These are phyloP conservation scores for Myocastor coypus DNA, from an alignment of 2,113 vertebrate genomes.

Conservation along the genomic window DNA sequence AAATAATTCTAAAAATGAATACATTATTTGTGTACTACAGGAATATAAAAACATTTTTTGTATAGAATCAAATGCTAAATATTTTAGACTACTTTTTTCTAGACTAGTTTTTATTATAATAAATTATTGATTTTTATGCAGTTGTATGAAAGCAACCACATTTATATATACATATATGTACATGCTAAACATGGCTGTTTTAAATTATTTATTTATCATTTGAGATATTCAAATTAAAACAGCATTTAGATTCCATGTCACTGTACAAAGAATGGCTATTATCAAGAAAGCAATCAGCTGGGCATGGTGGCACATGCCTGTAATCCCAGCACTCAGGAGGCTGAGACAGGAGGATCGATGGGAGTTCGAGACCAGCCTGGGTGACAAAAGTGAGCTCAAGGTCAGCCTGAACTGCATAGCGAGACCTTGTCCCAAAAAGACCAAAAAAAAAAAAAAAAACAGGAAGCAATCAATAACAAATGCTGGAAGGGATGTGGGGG, in stretches of 20 bases:
- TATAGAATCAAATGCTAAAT: neutral
- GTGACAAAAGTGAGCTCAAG: too few relatives aligned
- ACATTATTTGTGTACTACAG: neutral
- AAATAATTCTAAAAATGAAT: conserved; percentile 39
- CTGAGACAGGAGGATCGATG: too few relatives aligned
- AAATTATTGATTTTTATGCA: conserved; percentile 1
- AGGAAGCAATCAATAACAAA: neutral
- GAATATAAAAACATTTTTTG: neutral
- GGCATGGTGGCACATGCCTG: too few relatives aligned
- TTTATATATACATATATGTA: neutral
- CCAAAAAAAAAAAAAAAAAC: too few relatives aligned
- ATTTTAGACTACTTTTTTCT: neutral
- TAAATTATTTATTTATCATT: neutral
- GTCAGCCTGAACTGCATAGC: too few relatives aligned
- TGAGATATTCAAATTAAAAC: neutral
- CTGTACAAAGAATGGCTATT: neutral
- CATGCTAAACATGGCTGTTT: neutral
- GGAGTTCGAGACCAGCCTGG: too few relatives aligned
- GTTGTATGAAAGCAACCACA: neutral
- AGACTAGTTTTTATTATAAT: neutral
- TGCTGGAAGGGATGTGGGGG: neutral
- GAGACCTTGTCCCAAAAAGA: too few relatives aligned
- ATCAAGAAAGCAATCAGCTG: neutral
- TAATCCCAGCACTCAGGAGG: too few relatives aligned
- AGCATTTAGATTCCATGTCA: neutral